Evolutionary conservation across 2,113 vertebrate genomes (phyloP).

Genomic region (Ranitomeya variabilis): DNA sequence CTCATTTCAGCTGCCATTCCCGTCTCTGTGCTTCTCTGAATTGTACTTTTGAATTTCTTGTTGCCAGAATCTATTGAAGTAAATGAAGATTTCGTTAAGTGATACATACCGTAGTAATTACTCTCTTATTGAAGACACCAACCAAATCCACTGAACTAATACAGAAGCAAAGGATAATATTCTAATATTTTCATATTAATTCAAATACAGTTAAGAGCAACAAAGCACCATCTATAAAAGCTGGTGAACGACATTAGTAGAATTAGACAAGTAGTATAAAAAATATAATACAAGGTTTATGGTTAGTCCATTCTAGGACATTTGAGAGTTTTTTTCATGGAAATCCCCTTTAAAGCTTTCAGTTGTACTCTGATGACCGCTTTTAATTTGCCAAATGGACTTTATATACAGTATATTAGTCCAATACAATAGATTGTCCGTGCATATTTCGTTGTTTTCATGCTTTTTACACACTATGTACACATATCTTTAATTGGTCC

Average conservation of each 20-base stretch:
- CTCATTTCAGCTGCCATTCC: constrained; percentile 96
- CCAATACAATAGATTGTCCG: background rate
- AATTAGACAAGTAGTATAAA: background rate
- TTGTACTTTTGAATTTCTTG: constrained; percentile 93
- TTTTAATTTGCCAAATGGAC: background rate
- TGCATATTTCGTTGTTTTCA: background rate
- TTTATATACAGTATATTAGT: background rate
- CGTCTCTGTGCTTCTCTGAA: constrained; percentile 95
- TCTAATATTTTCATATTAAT: background rate
- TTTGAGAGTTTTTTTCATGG: too few species aligned
- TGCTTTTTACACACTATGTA: background rate
- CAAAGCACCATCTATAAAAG: background rate
- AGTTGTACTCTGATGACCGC: background rate
- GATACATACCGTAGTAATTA: background rate
- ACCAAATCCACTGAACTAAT: constrained; percentile 41
- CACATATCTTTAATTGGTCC: background rate
- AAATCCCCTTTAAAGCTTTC: too few species aligned
- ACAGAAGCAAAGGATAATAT: constrained; percentile 52
- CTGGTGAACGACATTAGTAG: background rate
- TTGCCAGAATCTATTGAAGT: constrained; percentile 81
- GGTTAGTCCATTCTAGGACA: background rate
- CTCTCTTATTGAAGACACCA: background rate
- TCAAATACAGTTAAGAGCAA: background rate
- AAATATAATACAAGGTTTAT: background rate
- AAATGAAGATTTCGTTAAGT: background rate